A percentile compares a stretch with the other conserved stretches of the same genome.
Evolutionary conservation across 1,140 invertebrate genomes (phyloP).

Genomic region (Drosophila melanogaster): DNA sequence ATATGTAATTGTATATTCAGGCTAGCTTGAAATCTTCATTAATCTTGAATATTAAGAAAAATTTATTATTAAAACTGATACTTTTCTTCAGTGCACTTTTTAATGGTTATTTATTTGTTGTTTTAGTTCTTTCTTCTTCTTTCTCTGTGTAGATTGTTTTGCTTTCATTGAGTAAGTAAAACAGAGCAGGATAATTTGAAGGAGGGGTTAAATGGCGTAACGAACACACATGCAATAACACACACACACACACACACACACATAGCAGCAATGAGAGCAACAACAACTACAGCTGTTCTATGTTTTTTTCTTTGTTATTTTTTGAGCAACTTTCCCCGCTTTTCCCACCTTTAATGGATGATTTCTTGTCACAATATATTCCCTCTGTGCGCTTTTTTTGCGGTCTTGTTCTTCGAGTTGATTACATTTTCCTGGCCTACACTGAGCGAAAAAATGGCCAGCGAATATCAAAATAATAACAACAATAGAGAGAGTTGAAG

Average conservation of each 20-base stretch:
- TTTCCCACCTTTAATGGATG: constrained; percentile 15
- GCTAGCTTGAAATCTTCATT: no score
- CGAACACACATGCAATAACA: constrained; percentile 9
- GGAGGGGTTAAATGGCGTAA: constrained; percentile 46
- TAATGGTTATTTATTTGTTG: constrained; percentile 11
- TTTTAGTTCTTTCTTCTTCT: constrained; percentile 2
- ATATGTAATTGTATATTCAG: no score
- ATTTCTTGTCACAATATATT: constrained; percentile 10
- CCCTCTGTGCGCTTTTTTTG: neutral
- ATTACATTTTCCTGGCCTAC: constrained; percentile 12
- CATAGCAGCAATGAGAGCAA: constrained; percentile 11
- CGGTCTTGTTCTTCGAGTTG: neutral
- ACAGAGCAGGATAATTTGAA: neutral
- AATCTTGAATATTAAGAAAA: no score
- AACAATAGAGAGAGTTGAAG: constrained; percentile 17
- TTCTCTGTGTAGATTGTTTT: constrained; percentile 13
- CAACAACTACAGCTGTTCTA: constrained; percentile 54
- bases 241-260: neutral
- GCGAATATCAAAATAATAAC: constrained; percentile 23
- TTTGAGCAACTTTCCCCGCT: constrained; percentile 12
- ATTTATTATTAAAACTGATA: no score
- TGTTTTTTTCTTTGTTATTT: neutral
- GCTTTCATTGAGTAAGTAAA: constrained; percentile 10
- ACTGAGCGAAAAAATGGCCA: constrained; percentile 8
- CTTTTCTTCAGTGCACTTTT: neutral